Base-by-base conservation (phyloP, 2,888 invertebrate genomes). In the Micoletzkya japonica region DNA sequence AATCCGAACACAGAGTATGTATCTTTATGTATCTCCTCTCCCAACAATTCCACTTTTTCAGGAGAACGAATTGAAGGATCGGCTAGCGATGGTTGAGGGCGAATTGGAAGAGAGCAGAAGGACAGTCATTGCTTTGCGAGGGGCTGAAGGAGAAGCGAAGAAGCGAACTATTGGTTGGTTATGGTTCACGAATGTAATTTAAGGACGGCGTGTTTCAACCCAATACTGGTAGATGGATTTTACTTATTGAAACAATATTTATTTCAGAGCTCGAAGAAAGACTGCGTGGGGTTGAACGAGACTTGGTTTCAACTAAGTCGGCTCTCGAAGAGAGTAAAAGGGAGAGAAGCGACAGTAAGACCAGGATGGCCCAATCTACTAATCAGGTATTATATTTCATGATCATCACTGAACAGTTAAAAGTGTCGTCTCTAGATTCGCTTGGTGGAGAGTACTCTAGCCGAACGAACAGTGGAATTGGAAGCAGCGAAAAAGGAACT, bases 91-190 rank as follows among this genome's bases (percentile, higher is more conserved):
- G 20, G 24, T 30, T 17, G 68, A 68, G 36, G 58, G 68, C 30
- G 68, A 68, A 24, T 4, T 30, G 24, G 49, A 68, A 14, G 68
- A 68, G 50, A 49, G 57, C 57, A 68, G 36, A 34, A 58, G 68
- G 28, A 24, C n/a, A n/a, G n/a, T n/a, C n/a, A n/a, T n/a, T n/a
- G n/a, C n/a, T n/a, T n/a, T n/a, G n/a, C n/a, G n/a, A n/a, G n/a
- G n/a, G n/a, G n/a, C 14, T 7, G 44, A 36, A 32, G 68, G 58
- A 24, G 57, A 57, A 14, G 30, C 57, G n/a, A 39, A 14, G 32
- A 39, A n/a, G n/a, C n/a, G n/a, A n/a, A n/a, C n/a, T n/a, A n/a
- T n/a, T n/a, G n/a, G n/a, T n/a, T n/a, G n/a, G n/a, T n/a, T n/a
- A n/a, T n/a, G n/a, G n/a, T n/a, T n/a, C n/a, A n/a, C n/a, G n/a